Evolutionary conservation across 1,140 invertebrate species (phyloP).

Genomic region (Bicyclus anynana): DNA sequence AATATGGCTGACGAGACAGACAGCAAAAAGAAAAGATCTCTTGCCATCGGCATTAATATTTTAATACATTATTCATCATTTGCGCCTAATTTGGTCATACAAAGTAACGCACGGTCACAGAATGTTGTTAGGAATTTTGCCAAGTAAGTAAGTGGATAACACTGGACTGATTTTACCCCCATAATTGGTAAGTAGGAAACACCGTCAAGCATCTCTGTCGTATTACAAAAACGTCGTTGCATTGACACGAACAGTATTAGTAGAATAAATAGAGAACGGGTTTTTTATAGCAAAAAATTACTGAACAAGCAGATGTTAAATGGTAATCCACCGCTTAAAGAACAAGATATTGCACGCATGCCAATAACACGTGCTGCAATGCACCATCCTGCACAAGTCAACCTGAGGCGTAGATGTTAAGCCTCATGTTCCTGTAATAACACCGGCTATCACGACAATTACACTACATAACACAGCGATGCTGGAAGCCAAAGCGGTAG

Average conservation of each 20-base stretch:
- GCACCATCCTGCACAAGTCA: no score
- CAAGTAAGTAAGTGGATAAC: conserved; percentile 16
- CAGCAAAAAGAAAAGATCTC: conserved; percentile 36
- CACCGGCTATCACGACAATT: no score
- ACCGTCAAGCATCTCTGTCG: not conserved
- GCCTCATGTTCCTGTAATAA: no score
- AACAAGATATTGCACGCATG: no score
- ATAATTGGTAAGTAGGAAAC: conserved; percentile 16
- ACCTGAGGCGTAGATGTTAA: no score
- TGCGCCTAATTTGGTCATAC: conserved; percentile 38
- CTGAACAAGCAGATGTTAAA: no score
- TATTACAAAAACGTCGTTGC: not conserved
- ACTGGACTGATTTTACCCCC: conserved; percentile 17
- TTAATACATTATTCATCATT: conserved; percentile 47
- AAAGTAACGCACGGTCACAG: conserved; percentile 1
- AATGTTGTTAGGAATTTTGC: conserved; percentile 33
- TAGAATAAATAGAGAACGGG: not conserved
- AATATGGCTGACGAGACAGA: conserved; percentile 35
- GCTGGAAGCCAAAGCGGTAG: no score
- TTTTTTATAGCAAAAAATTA: no score
- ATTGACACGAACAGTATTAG: not conserved
- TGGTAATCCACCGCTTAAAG: no score
- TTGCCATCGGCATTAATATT: conserved; percentile 21
- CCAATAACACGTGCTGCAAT: no score
- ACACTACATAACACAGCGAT: no score